Evolutionary conservation across 2,888 invertebrate genomes (phyloP), one percentile per base, ranked within the genome.

Genomic region (Luffia ferchaultella): DNA sequence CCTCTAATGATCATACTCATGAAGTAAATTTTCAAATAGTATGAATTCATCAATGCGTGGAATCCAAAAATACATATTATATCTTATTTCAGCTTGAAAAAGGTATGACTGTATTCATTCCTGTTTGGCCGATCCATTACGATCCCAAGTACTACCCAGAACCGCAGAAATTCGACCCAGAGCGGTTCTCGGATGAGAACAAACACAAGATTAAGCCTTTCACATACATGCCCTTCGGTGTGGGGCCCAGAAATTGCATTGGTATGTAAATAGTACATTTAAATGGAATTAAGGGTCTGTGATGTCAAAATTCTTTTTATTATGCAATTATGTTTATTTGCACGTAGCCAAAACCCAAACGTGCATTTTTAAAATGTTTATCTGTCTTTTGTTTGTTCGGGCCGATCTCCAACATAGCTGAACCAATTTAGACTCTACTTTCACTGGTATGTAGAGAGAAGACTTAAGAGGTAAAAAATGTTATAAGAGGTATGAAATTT

Each of bases 161-260:
- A 1, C 80, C 73, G 0, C 53, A 66, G 53, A 44, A 41, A 2
- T 70, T 62, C 48, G 58, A 63, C 2, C 72, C 73, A 0, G 67
- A 68, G 43, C 55, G 73, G 2, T 73, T 73, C 61, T 58, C 68
- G 3, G 57, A 69, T n/a, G 61, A 62, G n/a, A 61, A 63, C 48
- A 68, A 63, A 50, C 58, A 64, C 1, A 51, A 65, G 2, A 71
- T 76, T 16, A 59, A 66, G 46, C 74, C 76, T 0, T 75, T 73
- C 52, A 69, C 73, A 0, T 83, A 76, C 46, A 54, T 80, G 51
- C 79, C 82, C 0, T 83, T 83, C 50, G 83, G 83, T 1, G 64
- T 66, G 15, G 82, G 82, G 40, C 83, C 80, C 0, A 58, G 82
- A 30, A 74, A 72, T 60, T 84, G 84, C 52, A 73, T 83, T 44